These are phyloP conservation scores for Syngnathus floridae DNA, from an alignment of 2,113 vertebrate species.

Conservation along the genomic window DNA sequence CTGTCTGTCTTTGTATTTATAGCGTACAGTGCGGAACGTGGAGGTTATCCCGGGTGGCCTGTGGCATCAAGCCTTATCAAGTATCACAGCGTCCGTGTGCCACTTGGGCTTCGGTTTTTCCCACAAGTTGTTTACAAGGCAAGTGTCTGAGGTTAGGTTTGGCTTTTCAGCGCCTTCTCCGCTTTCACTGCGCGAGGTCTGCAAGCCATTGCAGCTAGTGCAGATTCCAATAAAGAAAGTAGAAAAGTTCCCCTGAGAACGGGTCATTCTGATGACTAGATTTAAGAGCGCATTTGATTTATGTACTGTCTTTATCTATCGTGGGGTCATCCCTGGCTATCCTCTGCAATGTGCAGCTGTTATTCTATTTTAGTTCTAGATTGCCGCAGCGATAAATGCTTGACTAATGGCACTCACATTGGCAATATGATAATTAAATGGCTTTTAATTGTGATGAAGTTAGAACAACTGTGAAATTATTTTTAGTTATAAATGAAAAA, in stretches of 20 bases:
- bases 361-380: constrained; percentile 44
- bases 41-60: constrained; percentile 48
- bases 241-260: constrained; percentile 43
- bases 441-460: constrained; percentile 2
- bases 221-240: constrained; percentile 70
- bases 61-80: constrained; percentile 45
- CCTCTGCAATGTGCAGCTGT: constrained; percentile 50
- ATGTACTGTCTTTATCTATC: constrained; percentile 38
- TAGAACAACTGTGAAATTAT: not conserved
- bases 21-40: constrained; percentile 41
- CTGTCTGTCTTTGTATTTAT: constrained; percentile 55
- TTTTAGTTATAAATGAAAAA: not conserved
- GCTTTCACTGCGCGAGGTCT: constrained; percentile 62
- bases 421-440: constrained; percentile 18
- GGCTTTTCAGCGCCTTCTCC: constrained; percentile 70
- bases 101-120: constrained; percentile 52
- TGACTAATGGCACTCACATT: constrained; percentile 5
- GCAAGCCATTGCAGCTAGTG: constrained; percentile 56
- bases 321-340: constrained; percentile 19
- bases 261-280: constrained; percentile 40
- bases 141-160: constrained; percentile 69
- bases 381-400: constrained; percentile 19
- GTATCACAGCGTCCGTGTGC: constrained; percentile 64
- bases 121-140: constrained; percentile 59
- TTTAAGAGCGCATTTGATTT: constrained; percentile 52